phyloP scores from a whole-genome alignment of 2,888 invertebrate genomes.

The Agelastica alni region DNA sequence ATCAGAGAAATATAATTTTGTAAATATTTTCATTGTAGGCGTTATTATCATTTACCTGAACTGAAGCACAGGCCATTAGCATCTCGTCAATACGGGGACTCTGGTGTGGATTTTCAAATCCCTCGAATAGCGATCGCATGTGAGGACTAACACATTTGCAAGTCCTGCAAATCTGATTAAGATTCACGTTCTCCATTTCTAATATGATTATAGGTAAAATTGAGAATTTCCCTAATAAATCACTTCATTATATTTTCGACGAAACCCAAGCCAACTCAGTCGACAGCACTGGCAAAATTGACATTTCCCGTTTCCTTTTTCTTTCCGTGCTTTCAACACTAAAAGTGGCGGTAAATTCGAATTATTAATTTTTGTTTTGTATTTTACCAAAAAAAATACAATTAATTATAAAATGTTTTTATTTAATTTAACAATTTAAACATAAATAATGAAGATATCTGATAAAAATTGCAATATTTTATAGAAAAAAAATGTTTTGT shows the following conservation, averaged over 20 bases:
- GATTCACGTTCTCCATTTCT: constrained; percentile 47
- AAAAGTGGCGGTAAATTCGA: constrained; percentile 14
- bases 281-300: constrained; percentile 51
- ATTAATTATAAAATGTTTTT: background rate
- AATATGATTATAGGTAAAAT: constrained; percentile 39
- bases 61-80: constrained; percentile 57
- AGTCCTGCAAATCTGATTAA: constrained; percentile 53
- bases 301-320: constrained; percentile 27
- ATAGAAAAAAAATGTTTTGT: background rate
- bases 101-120: constrained; percentile 46
- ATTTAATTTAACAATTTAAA: background rate
- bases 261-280: constrained; percentile 50
- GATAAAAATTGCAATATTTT: background rate
- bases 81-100: constrained; percentile 58
- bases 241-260: constrained; percentile 40
- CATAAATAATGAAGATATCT: no score
- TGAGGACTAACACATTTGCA: constrained; percentile 51
- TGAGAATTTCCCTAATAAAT: constrained; percentile 27
- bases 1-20: constrained; percentile 22
- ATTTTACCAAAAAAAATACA: background rate
- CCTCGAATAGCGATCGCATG: constrained; percentile 53
- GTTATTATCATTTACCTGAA: constrained; percentile 51
- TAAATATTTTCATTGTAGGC: constrained; percentile 28
- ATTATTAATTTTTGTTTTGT: constrained; percentile 3
- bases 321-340: constrained; percentile 8